Evolutionary conservation across 2,888 invertebrate genomes (phyloP), one percentile per base, ranked within the genome.

Genomic region (Lasioglossum oenotherae): DNA sequence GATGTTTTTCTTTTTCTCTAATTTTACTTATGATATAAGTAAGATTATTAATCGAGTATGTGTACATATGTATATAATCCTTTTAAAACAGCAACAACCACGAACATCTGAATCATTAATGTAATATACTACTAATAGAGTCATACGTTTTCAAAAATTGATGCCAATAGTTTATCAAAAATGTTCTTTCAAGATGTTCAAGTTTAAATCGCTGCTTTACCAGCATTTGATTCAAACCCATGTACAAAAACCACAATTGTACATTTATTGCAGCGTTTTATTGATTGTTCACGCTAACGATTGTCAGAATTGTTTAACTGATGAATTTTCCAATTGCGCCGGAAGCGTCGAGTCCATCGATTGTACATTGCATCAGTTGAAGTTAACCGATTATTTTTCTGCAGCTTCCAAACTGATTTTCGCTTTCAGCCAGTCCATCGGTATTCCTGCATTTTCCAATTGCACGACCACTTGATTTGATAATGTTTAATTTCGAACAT

Each of bases 371-470:
- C n/a, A 57, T n/a, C 16, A 35, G 49, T 74, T 74, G 23, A 53
- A 49, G 74, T 74, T 74, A 31, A 53, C 35, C 49, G 23, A 49
- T 49, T 31, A 74, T 35, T 74, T 35, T 74, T 6, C 35, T 19
- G 19, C 67, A 23, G 23, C 6, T 19, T 35, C 67, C 5, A 67
- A 67, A 67, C 23, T 67, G 67, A 23, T 67, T 67, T 67, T 67
- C 71, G 41, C 14, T 71, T n/a, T n/a, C n/a, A 38, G 10, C 10
- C 71, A n/a, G n/a, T 41, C 12, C 38, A n/a, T 38, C 74, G 53
- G 6, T 2, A 49, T 53, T 53, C 19, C 41, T 41, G 19, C 4
- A 19, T 57, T 41, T 41, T 41, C n/a, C 53, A n/a, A 38, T 16
- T 23, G 19, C 35, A 38, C 53, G 60, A 44, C 10, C 60, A 27